Base-by-base conservation (phyloP, 2,797 vertebrate genomes). In the Myotis planiceps region DNA sequence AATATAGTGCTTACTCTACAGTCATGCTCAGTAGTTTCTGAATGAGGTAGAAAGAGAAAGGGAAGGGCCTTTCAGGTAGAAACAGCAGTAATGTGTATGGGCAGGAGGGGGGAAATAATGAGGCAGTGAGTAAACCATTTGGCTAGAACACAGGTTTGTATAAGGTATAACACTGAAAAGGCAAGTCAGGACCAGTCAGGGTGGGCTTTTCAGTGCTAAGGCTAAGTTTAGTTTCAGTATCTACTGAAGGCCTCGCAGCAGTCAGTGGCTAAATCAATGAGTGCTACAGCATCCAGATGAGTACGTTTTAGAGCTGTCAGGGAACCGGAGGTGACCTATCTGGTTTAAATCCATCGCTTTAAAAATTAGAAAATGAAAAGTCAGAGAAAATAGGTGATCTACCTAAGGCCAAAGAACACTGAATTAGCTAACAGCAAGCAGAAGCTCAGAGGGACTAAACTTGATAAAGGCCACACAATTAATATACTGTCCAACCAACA, bases 341-440 rank as follows among this genome's bases (percentile, higher is more conserved):
- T 51, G 19, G 58, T 80, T 96, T 74, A 97, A 95, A 79, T 34
- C 29, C 34, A 90, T 81, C 37, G 13, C 65, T 88, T 96, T 92
- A 93, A 92, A 96, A 92, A 63, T 37, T 55, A 88, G 78, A 86
- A 86, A 93, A 93, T 68, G 81, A 78, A 74, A 80, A 90, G 29
- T 23, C 65, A 78, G 42, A 66, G 45, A 96, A 15, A 14, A 14
- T 27, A 75, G 25, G 27, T 68, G 29, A 86, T 68, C 55, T 53
- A 92, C 13, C 16, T 29, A 96, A 72, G 60, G 63, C 37, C 66
- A 89, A 15, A 75, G n/a, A 92, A 72, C 15, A 75, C 5, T 82
- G 53, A 95, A 75, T 65, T 87, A 79, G 42, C 49, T 65, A 94
- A 78, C 76, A 87, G 32, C 39, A 90, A 69, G 49, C 42, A 88